Base-by-base conservation (phyloP, 2,797 vertebrate species). In the Epinephelus coioides region DNA sequence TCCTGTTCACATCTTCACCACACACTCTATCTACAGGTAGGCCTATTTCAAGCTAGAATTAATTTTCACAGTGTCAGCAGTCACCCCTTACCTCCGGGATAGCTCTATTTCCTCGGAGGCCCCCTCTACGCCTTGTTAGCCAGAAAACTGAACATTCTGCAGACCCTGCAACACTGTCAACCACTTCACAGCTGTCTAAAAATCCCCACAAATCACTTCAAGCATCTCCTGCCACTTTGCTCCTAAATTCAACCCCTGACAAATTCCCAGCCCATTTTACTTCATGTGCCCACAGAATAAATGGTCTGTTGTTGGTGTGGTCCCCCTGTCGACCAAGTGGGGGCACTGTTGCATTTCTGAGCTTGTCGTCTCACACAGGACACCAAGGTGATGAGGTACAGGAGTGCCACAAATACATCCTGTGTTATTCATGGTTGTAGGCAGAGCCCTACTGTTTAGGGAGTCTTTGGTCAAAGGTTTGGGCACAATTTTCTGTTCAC, bases 331-430 rank as follows among this genome's bases (percentile, higher is more conserved):
- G 0, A 18, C 77, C 92, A 90, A 92, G 68, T 78, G 93, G 85
- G 91, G 92, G 90, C 93, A 93, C 91, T 95, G 85, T 93, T 93
- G 93, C 40, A 69, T 91, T 91, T 90, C 89, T 61, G 19, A 85
- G 82, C 53, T 57, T 1, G 3, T 47, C 51, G 44, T 34, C 53
- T 12, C 43, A 50, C 23, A 49, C 49, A 81, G 82, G 78, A 76
- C 54, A 46, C 79, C 3, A 66, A 77, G 73, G 62, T 70, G 77
- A 62, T 69, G 71, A 83, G 65, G 81, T 78, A 17, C 67, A 64
- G 68, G 38, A 81, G 66, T 63, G 78, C 60, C 67, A 76, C 72
- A 84, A 71, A 86, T 81, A 78, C 27, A 70, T 64, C 54, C 70
- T 71, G 66, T 72, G 78, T 82, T 89, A 73, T 86, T 87, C 81